These are phyloP conservation scores for Neuroterus valhalla DNA, from an alignment of 1,140 invertebrate genomes.

Conservation along the genomic window DNA sequence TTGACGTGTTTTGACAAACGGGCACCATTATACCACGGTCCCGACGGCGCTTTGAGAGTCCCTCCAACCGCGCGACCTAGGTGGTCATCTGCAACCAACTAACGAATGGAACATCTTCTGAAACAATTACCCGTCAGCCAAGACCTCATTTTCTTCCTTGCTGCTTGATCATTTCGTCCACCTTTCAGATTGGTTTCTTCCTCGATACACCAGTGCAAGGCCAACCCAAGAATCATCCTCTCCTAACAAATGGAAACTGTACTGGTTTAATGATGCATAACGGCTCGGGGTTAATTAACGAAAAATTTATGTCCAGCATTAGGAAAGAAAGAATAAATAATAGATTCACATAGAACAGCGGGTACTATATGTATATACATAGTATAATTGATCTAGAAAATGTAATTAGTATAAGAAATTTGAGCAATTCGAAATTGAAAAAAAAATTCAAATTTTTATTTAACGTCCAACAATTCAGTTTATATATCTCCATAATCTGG, in stretches of 20 bases:
- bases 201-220: conserved; percentile 20
- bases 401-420: no score
- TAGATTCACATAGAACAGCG: no score
- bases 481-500: no score
- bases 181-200: conserved; percentile 23
- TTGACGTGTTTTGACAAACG: conserved; percentile 75
- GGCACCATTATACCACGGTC: conserved; percentile 67
- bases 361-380: no score
- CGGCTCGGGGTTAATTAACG: background rate
- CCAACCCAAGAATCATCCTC: conserved; percentile 17
- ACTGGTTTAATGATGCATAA: conserved; percentile 8
- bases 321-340: no score
- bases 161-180: conserved; percentile 46
- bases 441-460: no score
- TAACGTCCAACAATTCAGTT: no score
- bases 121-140: conserved; percentile 53
- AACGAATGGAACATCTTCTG: conserved; percentile 41
- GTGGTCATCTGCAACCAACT: conserved; percentile 56
- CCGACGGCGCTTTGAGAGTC: conserved; percentile 58
- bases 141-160: conserved; percentile 43
- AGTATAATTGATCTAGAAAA: no score
- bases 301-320: no score
- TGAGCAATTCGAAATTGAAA: no score
- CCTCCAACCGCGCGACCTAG: conserved; percentile 66
- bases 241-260: background rate